Evolutionary conservation across 2,797 vertebrate genomes (phyloP), one percentile per base, ranked within the genome.

Genomic region (Podargus strigoides): DNA sequence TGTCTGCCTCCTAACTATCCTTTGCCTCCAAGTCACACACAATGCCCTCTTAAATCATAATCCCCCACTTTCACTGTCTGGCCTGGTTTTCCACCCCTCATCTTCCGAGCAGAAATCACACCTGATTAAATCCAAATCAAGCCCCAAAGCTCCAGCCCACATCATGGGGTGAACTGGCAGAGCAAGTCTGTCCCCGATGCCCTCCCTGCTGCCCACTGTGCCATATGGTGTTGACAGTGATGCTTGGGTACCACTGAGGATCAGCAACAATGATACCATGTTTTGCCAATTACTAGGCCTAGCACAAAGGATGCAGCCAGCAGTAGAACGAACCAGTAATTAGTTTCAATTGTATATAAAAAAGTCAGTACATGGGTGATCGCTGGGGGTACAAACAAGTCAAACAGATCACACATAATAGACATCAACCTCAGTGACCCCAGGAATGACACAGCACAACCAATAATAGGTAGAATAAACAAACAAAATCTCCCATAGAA

Each of bases 181-280:
- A 80, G 23, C 2, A 2, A 77, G 24, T 19, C 21, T 55, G 22
- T 30, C 56, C 34, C 13, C 0, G 0, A 2, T 37, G 26, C 17
- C 22, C 46, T 62, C 49, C 49, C 41, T 67, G 23, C 41, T 87
- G 32, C 49, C 52, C 1, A 1, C 21, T 30, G 1, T 3, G 34
- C 32, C 0, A 0, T 14, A 3, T 3, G 7, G 6, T 9, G 36
- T 70, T 26, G 44, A 30, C 9, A 3, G 39, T 24, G 42, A 12
- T 50, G 72, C 30, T 17, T 0, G 0, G 49, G 27, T 85, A n/a
- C 73, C 41, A 13, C 34, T 3, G 55, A 44, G 26, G 50, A n/a
- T 20, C 14, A 2, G 32, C 2, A 8, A 27, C 50, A 32, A 23
- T 0, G 10, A 46, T 26, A 26, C 20, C 32, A n/a, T n/a, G n/a